Evolutionary conservation across 2,113 vertebrate species (phyloP).

Genomic region (Python bivittatus): DNA sequence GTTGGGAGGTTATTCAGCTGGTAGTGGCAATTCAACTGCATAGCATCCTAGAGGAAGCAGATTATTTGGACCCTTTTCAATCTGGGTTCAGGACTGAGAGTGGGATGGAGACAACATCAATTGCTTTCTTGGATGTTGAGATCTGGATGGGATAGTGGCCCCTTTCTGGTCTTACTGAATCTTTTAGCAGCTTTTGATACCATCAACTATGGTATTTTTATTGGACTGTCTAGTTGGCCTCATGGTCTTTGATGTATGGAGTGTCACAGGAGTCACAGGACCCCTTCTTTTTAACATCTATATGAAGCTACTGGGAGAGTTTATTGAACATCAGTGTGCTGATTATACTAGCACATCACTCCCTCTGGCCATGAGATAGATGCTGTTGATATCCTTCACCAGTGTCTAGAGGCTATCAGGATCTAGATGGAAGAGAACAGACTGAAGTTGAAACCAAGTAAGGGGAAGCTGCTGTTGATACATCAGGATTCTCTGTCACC

Average conservation of each 20-base stretch:
- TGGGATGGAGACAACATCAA: background rate
- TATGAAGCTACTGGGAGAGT: background rate
- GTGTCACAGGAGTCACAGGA: background rate
- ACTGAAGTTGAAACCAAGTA: background rate
- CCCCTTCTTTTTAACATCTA: background rate
- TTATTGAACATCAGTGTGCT: no score
- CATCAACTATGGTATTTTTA: background rate
- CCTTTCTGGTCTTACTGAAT: background rate
- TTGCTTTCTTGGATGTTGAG: background rate
- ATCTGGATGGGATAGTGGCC: background rate
- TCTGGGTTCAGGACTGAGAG: background rate
- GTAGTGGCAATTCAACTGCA: background rate
- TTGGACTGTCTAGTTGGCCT: background rate
- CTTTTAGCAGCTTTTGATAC: background rate
- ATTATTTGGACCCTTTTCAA: background rate
- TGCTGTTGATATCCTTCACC: background rate
- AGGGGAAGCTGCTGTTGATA: no score
- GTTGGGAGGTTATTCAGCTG: background rate
- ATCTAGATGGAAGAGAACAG: no score
- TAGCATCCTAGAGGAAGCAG: background rate
- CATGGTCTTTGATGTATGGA: background rate
- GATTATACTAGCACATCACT: no score
- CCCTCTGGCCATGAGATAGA: background rate
- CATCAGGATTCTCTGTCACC: background rate
- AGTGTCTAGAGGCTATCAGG: no score